Evolutionary conservation across 2,113 vertebrate species (phyloP).

Genomic region (Dolichotis patagonum): DNA sequence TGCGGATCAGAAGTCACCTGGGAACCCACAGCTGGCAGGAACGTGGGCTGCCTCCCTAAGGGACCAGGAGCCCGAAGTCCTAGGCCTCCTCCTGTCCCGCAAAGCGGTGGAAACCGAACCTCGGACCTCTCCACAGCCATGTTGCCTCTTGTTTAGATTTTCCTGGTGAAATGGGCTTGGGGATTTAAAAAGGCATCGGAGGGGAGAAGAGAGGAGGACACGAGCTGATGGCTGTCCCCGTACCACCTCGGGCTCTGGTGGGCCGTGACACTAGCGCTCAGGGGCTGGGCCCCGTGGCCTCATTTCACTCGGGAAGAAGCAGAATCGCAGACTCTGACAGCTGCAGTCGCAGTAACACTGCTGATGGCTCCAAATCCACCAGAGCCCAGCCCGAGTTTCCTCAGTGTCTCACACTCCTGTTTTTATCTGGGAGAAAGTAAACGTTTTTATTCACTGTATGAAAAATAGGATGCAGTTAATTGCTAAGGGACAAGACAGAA

Average conservation of each 20-base stretch:
- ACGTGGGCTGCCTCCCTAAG: no score
- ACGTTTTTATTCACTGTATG: not conserved
- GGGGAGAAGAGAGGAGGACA: not conserved
- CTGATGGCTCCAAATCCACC: not conserved
- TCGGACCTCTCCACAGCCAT: rapidly evolving
- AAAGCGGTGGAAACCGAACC: not conserved
- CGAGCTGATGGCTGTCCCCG: no score
- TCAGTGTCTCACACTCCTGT: not conserved
- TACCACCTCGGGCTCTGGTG: not conserved
- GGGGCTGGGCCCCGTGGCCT: not conserved
- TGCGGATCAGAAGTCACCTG: not conserved
- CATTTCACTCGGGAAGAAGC: not conserved
- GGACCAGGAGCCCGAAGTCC: not conserved
- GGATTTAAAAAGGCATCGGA: not conserved
- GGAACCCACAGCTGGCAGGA: rapidly evolving
- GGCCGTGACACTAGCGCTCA: rapidly evolving
- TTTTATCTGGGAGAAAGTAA: not conserved
- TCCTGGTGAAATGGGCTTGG: not conserved
- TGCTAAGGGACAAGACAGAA: not conserved
- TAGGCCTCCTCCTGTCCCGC: not conserved
- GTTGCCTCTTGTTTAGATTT: not conserved
- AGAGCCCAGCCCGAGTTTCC: not conserved
- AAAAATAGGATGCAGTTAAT: not conserved
- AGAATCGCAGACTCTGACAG: not conserved
- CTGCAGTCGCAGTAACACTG: no score